These are phyloP conservation scores for Amphimallon solstitiale DNA, from an alignment of 2,888 invertebrate species.

Conservation along the genomic window DNA sequence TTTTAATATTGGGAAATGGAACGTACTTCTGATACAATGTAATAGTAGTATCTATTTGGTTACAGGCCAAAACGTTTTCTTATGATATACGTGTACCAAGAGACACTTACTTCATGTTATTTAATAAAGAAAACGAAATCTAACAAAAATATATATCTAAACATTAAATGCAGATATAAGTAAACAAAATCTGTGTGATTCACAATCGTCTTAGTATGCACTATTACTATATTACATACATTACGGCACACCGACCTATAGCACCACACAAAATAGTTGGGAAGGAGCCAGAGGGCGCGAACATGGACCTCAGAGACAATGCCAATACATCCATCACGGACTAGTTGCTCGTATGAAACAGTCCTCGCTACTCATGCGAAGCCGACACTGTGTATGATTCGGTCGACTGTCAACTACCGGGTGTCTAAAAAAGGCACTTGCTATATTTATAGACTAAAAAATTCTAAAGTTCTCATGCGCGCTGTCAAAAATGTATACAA, in stretches of 20 bases:
- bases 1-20: slow-evolving; percentile 19
- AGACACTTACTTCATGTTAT: slow-evolving; percentile 3
- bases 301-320: slow-evolving; percentile 47
- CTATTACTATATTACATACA: slow-evolving; percentile 16
- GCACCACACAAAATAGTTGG: slow-evolving; percentile 44
- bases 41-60: slow-evolving; percentile 17
- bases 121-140: slow-evolving; percentile 8
- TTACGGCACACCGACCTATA: slow-evolving; percentile 42
- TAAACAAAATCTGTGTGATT: slow-evolving; percentile 13
- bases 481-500: slow-evolving; percentile 23
- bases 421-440: slow-evolving; percentile 48
- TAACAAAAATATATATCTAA: neutral
- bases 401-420: slow-evolving; percentile 47
- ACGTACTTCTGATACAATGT: slow-evolving; percentile 7
- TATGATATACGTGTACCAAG: slow-evolving; percentile 6
- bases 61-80: slow-evolving; percentile 20
- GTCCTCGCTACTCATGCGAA: slow-evolving; percentile 25
- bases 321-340: slow-evolving; percentile 46
- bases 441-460: slow-evolving; percentile 25
- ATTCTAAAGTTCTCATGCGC: slow-evolving; percentile 23
- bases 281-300: slow-evolving; percentile 45
- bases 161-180: neutral
- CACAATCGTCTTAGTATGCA: slow-evolving; percentile 5
- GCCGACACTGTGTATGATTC: slow-evolving; percentile 7
- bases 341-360: slow-evolving; percentile 33